Conservation (phyloP, 2,113 vertebrate species). For the Propithecus coquereli region DNA sequence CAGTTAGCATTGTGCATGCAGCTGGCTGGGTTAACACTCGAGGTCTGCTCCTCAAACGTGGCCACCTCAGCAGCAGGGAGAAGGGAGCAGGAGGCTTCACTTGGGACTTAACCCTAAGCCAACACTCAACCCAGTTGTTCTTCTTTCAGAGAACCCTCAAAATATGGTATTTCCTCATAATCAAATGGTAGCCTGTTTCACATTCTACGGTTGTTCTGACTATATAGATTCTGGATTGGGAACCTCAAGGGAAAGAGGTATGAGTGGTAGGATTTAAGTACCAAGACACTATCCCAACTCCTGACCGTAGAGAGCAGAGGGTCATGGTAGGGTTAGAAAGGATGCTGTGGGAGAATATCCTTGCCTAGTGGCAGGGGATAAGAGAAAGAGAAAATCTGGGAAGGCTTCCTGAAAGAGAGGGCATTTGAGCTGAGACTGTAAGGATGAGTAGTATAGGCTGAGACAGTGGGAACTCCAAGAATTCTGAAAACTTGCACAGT, state of each 20-base stretch:
- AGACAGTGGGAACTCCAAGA: background rate
- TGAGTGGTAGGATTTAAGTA: background rate
- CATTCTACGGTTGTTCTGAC: background rate
- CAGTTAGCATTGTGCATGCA: background rate
- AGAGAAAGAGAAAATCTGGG: background rate
- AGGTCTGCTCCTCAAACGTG: background rate
- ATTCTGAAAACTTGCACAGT: background rate
- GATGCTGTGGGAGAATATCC: background rate
- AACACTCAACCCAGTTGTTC: background rate
- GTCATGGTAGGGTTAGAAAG: background rate
- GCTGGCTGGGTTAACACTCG: background rate
- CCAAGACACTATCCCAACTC: background rate
- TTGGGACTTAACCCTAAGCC: background rate
- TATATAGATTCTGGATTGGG: background rate
- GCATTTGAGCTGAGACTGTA: background rate
- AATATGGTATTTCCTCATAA: background rate
- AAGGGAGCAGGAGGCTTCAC: background rate
- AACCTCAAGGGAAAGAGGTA: background rate
- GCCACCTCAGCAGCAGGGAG: background rate
- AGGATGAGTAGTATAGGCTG: background rate
- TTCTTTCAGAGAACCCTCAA: background rate
- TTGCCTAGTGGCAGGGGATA: background rate
- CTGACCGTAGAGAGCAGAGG: background rate
- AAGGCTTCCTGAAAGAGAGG: background rate
- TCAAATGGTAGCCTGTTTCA: background rate